Base-by-base conservation (phyloP, 2,113 vertebrate species). In the Camelus dromedarius region DNA sequence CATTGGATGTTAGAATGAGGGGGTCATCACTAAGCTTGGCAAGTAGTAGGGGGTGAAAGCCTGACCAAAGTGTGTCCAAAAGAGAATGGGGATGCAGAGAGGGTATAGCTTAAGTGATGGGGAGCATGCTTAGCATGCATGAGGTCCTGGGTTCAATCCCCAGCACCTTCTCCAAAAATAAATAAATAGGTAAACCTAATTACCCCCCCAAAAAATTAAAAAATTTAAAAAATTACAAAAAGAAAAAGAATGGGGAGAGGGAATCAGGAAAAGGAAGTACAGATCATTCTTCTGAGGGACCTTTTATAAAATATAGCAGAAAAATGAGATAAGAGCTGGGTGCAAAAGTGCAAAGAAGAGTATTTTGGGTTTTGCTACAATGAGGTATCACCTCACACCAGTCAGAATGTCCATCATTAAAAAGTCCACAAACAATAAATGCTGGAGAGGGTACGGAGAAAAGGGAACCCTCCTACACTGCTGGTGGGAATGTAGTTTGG, bases 1-100 rank as follows among this genome's bases (percentile, higher is more conserved):
- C 56, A 7, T 13, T 1, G 0, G 5, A n/a, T 15, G 3, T 60
- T 6, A 42, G 4, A 11, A 28, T 0, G 26, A 42, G 18, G 48
- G 26, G 3, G 19, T 35, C 26, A 8, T 20, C 26, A 52, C 38
- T 13, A 32, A 38, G 18, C 32, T 50, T 38, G 83, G 67, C 42
- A 14, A 60, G 38, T 5, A 16, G 22, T 58, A 42, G 50, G 38
- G 22, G 24, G 15, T 7, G 8, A 48, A 48, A 69, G 28, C 30
- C 72, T 79, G 60, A 69, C 3, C 1, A 35, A 60, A 46, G 50
- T 2, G 14, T 28, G 19, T n/a, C 26, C 54, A 18, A 52, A 26
- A 50, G 32, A 62, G 92, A 87, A 58, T 6, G 20, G 4, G 58
- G 13, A 42, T 42, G 38, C 38, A 42, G 38, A 42, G 38, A 42